These are phyloP conservation scores for Cossypha polioptera DNA, from an alignment of 2,797 vertebrate species.

Conservation along the genomic window DNA sequence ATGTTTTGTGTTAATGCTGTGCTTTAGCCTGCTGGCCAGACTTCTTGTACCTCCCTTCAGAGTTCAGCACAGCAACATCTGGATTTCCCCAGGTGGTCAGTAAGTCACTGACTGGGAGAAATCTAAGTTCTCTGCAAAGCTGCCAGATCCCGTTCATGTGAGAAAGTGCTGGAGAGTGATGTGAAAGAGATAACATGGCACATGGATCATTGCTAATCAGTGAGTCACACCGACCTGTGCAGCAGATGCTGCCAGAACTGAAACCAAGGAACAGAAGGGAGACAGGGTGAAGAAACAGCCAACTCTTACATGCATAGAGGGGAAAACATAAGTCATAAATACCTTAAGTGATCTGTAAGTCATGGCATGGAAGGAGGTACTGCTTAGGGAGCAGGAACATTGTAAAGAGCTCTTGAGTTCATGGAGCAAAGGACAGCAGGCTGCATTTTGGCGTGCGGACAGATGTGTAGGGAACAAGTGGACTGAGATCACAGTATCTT, in stretches of 20 bases:
- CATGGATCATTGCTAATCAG: background rate
- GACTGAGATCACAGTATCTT: background rate
- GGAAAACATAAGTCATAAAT: slow-evolving; percentile 4
- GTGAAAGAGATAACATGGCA: background rate
- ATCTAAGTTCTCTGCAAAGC: background rate
- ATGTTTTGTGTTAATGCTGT: background rate
- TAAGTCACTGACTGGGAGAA: background rate
- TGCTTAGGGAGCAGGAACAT: background rate
- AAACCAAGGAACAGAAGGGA: background rate
- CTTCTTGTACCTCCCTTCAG: background rate
- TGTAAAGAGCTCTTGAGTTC: background rate
- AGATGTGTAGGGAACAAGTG: background rate
- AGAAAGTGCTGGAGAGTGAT: background rate
- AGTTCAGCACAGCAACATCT: background rate
- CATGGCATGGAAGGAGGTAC: background rate
- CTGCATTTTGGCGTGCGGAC: background rate
- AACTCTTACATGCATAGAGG: background rate
- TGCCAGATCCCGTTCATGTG: background rate
- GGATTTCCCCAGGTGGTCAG: background rate
- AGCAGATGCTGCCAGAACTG: background rate
- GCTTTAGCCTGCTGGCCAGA: background rate
- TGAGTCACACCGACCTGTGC: slow-evolving; percentile 28
- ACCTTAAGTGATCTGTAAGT: slow-evolving; percentile 7
- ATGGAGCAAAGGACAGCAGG: background rate
- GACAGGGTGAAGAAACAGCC: background rate